A percentile compares a stretch with the other conserved stretches of the same genome.
phyloP scores from a whole-genome alignment of 2,888 invertebrate genomes.

The Anagyrus pseudococci region DNA sequence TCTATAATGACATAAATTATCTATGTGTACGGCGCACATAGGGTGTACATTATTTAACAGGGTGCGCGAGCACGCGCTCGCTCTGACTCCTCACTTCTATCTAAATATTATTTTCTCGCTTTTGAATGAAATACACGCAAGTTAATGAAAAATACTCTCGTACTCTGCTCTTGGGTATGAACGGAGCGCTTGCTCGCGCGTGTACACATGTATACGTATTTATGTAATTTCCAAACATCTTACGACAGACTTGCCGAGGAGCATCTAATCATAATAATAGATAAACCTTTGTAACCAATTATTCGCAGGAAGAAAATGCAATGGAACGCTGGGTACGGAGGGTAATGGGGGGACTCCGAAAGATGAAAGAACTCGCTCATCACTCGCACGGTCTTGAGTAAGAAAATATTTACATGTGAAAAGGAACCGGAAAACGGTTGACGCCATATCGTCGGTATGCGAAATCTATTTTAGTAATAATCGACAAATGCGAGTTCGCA shows the following conservation, averaged over 20 bases:
- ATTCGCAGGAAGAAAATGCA: constrained; percentile 36
- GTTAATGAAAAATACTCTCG: constrained; percentile 31
- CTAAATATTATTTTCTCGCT: constrained; percentile 14
- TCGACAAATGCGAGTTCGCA: constrained; percentile 23
- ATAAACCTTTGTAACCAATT: constrained; percentile 19
- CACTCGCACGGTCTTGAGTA: constrained; percentile 20
- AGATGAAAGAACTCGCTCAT: constrained; percentile 20
- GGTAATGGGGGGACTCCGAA: constrained; percentile 2
- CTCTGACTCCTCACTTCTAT: constrained; percentile 4
- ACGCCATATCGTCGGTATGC: constrained; percentile 10
- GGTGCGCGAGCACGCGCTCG: constrained; percentile 28
- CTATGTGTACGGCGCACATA: constrained; percentile 39
- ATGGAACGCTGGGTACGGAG: constrained; percentile 19
- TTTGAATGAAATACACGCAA: constrained; percentile 29
- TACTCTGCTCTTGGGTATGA: background rate
- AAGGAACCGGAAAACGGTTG: constrained; percentile 20
- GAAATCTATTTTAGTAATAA: constrained; percentile 2
- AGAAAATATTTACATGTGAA: constrained; percentile 34
- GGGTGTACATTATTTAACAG: constrained; percentile 25
- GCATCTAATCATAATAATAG: background rate
- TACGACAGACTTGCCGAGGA: constrained; percentile 25
- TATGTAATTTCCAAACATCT: constrained; percentile 22
- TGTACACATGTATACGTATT: constrained; percentile 27
- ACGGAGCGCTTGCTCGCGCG: constrained; percentile 22
- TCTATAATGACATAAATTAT: constrained; percentile 58